Evolutionary conservation across 2,113 vertebrate species (phyloP), one percentile per base, ranked within the genome.

Genomic region (Kobus ellipsiprymnus): DNA sequence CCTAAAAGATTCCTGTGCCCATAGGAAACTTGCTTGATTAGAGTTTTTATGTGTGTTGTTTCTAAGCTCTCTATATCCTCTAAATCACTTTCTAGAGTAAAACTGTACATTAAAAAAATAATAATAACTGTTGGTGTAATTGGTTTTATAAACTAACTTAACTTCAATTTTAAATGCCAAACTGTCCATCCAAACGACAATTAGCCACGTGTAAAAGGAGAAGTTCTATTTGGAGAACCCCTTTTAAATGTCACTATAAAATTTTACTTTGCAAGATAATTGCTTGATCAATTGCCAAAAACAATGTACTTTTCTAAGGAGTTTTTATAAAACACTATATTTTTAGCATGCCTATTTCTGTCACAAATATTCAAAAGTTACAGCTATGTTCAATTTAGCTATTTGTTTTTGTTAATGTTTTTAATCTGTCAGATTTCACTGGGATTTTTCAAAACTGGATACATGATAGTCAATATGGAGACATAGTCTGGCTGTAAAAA

Each of bases 81-180:
- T 71, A 89, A 81, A 54, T 96, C 50, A 89, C 46, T 94, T 96
- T 94, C 27, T 13, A 77, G 14, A 59, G 50, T 91, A 50, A 94
- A 95, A 87, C 7, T 94, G 21, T 86, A 50, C 21, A 92, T 97
- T 90, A 21, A 83, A 62, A 78, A 59, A 78, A 96, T 57, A 14
- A 62, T 60, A 74, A 64, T 16, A 44, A 33, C 33, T 78, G 16
- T 85, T n/a, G 60, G 17, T 96, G 15, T 94, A 97, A 97, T 30
- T 95, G 60, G 29, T 64, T 97, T 85, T 40, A 85, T 71, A 50
- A 97, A 91, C 90, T 96, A 60, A 46, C 27, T 55, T 93, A 78
- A 46, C 74, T 97, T 97, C 67, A n/a, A 67, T 94, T 97, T 94
- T 87, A 95, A 97, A 93, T 96, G 71, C 67, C 80, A 95, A 93